Conservation (phyloP, 2,888 invertebrate species). For the Gerris lacustris region DNA sequence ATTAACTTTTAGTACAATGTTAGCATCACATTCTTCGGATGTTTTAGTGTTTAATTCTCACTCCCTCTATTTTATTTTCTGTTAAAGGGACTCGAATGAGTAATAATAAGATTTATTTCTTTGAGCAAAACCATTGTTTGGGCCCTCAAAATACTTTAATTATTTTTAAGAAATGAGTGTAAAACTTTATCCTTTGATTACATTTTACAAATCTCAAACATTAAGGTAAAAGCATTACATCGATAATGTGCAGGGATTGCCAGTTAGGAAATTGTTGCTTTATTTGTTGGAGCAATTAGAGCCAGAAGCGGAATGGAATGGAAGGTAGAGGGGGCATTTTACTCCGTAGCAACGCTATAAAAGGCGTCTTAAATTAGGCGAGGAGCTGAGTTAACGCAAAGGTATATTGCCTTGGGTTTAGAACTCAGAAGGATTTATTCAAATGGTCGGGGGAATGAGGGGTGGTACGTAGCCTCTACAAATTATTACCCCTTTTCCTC, state of each 20-base stretch:
- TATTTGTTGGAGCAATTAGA: background rate
- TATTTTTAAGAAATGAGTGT: no score
- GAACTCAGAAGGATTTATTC: background rate
- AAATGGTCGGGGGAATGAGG: background rate
- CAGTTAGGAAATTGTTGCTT: background rate
- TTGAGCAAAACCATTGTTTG: no score
- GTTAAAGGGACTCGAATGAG: no score
- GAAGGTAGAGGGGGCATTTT: background rate
- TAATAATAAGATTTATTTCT: no score
- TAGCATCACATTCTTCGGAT: no score
- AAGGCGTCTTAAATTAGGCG: slow-evolving; percentile 2
- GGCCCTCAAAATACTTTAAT: no score
- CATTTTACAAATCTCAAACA: background rate
- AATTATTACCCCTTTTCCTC: background rate
- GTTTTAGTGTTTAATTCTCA: no score
- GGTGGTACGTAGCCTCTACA: background rate
- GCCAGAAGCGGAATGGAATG: background rate
- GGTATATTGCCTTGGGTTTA: background rate
- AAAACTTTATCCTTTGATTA: background rate
- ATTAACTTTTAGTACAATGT: no score
- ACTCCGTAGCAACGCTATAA: background rate
- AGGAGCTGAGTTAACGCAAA: slow-evolving; percentile 3
- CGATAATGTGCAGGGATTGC: slow-evolving; percentile 5
- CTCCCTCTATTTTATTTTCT: no score
- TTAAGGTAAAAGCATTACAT: background rate